Conservation (phyloP, 2,797 vertebrate species). For the Molothrus ater region DNA sequence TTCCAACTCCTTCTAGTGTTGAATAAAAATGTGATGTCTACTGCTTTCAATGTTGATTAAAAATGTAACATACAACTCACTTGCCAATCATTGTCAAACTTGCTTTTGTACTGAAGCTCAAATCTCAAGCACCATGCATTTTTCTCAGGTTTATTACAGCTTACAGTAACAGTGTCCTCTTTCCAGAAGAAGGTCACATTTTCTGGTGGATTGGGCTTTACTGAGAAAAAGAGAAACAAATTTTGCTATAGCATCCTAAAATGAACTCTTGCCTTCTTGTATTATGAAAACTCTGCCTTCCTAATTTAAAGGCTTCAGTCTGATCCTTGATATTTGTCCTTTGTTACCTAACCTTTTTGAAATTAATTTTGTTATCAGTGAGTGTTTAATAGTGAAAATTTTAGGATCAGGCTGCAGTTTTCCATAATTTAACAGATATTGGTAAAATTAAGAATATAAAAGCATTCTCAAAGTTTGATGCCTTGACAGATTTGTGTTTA, state of each 20-base stretch:
- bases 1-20: background rate
- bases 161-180: background rate
- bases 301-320: background rate
- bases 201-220: conserved; percentile 59
- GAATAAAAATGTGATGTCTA: background rate
- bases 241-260: background rate
- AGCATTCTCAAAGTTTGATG: background rate
- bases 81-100: conserved; percentile 63
- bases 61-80: conserved; percentile 31
- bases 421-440: background rate
- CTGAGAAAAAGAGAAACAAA: conserved; percentile 35
- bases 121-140: background rate
- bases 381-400: background rate
- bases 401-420: background rate
- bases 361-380: background rate
- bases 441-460: background rate
- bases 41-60: background rate
- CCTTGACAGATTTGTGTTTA: background rate
- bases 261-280: background rate
- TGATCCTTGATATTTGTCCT: background rate
- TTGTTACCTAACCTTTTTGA: background rate
- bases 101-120: conserved; percentile 64
- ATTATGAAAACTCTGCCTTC: background rate
- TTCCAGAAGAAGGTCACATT: conserved; percentile 61
- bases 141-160: background rate